Conservation (phyloP, 2,888 invertebrate species). For the Tetheella fluctuosa region DNA sequence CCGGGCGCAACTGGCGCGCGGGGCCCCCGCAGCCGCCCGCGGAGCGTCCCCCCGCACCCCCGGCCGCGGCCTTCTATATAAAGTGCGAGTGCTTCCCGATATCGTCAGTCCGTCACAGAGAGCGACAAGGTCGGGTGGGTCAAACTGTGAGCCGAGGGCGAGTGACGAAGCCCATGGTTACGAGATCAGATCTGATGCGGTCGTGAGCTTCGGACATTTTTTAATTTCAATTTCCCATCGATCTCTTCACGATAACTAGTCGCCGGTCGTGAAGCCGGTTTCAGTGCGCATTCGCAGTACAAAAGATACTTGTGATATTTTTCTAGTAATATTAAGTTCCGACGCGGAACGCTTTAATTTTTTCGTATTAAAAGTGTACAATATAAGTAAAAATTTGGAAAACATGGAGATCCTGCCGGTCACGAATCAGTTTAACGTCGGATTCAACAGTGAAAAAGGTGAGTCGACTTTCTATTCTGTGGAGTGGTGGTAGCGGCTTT, state of each 20-base stretch:
- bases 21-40: conserved; percentile 72
- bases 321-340: conserved; percentile 78
- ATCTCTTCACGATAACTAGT: conserved; percentile 77
- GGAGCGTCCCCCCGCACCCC: conserved; percentile 66
- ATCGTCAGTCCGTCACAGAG: conserved; percentile 80
- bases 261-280: conserved; percentile 71
- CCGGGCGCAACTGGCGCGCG: conserved; percentile 72
- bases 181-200: conserved; percentile 83
- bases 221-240: conserved; percentile 65
- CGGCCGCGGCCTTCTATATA: conserved; percentile 77
- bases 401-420: conserved; percentile 93
- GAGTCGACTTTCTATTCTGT: conserved; percentile 80
- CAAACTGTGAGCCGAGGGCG: conserved; percentile 72
- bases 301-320: conserved; percentile 85
- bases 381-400: conserved; percentile 83
- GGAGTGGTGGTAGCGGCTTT: conserved; percentile 70
- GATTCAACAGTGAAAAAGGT: conserved; percentile 91
- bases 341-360: conserved; percentile 71
- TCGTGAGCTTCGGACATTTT: conserved; percentile 72
- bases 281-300: conserved; percentile 80
- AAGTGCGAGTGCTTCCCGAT: conserved; percentile 63
- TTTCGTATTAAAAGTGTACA: conserved; percentile 80
- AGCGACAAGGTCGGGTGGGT: conserved; percentile 82
- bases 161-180: conserved; percentile 80
- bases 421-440: conserved; percentile 89